Conservation (phyloP, 2,888 invertebrate species). For the Hedya salicella region DNA sequence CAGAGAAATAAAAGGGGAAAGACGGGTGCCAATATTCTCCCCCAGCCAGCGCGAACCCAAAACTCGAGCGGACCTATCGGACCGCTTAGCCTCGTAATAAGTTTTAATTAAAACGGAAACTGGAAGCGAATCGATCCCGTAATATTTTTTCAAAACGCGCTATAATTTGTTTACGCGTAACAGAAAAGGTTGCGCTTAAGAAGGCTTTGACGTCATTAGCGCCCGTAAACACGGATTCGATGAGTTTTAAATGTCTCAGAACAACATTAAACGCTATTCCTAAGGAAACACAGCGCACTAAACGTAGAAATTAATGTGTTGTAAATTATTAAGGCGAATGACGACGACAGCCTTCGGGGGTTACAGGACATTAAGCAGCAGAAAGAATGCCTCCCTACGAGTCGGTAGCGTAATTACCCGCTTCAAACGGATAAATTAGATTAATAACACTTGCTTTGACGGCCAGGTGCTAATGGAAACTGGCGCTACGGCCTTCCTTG, state of each 20-base stretch:
- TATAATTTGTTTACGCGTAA: constrained; percentile 11
- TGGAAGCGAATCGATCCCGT: constrained; percentile 59
- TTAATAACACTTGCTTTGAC: constrained; percentile 74
- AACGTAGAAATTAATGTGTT: constrained; percentile 54
- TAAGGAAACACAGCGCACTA: constrained; percentile 54
- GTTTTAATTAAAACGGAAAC: constrained; percentile 79
- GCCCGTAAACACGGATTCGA: constrained; percentile 32
- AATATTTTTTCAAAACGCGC: constrained; percentile 48
- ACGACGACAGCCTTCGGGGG: constrained; percentile 52
- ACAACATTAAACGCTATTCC: constrained; percentile 41
- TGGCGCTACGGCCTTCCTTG: constrained; percentile 59
- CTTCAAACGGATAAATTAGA: constrained; percentile 75
- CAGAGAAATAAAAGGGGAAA: constrained; percentile 72
- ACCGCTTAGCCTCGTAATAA: constrained; percentile 74
- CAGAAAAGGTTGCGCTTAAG: constrained; percentile 10
- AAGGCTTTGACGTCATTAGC: constrained; percentile 24
- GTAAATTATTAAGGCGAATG: constrained; percentile 65
- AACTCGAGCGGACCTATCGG: constrained; percentile 65
- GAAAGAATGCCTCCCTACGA: constrained; percentile 58
- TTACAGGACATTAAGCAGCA: constrained; percentile 52
- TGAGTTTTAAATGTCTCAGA: constrained; percentile 42
- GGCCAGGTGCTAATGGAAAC: constrained; percentile 75
- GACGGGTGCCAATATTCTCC: constrained; percentile 73
- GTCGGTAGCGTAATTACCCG: constrained; percentile 67
- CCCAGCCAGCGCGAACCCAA: constrained; percentile 61